phyloP scores from a whole-genome alignment of 1,140 invertebrate species.

The Panagrolaimus sp. region DNA sequence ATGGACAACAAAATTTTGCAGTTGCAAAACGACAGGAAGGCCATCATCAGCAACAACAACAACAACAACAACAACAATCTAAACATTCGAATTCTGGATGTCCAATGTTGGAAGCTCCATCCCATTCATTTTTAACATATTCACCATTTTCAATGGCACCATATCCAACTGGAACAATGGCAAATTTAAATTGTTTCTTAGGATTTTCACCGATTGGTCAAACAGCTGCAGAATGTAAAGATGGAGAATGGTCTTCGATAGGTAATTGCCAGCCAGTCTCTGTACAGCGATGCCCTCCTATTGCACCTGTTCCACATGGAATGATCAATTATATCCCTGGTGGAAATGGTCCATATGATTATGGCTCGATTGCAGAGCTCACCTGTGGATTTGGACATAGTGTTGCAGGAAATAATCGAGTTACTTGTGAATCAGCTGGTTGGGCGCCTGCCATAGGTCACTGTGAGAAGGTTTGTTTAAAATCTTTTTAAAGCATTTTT shows the following conservation, averaged over 20 bases:
- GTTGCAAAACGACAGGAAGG: neutral
- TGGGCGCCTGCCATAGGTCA: slow-evolving; percentile 1
- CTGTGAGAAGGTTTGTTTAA: neutral
- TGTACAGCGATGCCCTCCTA: neutral
- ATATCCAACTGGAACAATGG: slow-evolving; percentile 11
- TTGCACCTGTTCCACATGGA: neutral
- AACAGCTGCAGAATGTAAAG: slow-evolving; percentile 2
- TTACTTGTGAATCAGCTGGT: neutral
- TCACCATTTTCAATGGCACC: neutral
- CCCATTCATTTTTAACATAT: neutral
- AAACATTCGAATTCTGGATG: neutral
- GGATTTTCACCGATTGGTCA: neutral
- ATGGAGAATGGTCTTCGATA: neutral
- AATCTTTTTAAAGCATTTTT: neutral
- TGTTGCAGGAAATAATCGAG: neutral
- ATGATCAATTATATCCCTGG: slow-evolving; percentile 10
- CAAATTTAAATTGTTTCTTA: slow-evolving; percentile 1
- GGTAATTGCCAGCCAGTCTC: neutral
- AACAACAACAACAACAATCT: neutral
- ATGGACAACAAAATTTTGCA: neutral
- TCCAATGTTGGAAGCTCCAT: neutral
- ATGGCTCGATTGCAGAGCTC: neutral
- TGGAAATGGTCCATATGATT: neutral
- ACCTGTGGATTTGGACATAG: neutral
- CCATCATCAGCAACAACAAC: neutral